Evolutionary conservation across 1,140 invertebrate genomes (phyloP).

Genomic region (Neodiprion pinetum): DNA sequence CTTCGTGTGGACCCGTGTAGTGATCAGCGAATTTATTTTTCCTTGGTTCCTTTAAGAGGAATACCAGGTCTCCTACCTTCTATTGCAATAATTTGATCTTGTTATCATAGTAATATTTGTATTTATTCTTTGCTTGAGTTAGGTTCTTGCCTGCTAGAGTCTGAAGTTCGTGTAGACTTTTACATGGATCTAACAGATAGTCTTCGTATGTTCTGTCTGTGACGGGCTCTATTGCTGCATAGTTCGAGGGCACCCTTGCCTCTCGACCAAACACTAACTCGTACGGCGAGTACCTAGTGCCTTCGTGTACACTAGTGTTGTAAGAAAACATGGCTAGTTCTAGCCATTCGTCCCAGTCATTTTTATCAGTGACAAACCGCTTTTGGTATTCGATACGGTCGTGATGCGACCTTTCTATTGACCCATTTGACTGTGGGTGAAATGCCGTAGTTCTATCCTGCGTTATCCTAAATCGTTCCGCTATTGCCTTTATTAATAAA

Average conservation of each 20-base stretch:
- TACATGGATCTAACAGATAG: neutral
- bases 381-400: conserved; percentile 35
- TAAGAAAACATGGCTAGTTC: no score
- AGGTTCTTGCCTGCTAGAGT: conserved; percentile 2
- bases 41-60: no score
- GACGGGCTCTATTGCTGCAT: conserved; percentile 15
- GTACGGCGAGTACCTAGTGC: conserved; percentile 33
- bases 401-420: conserved; percentile 40
- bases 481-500: no score
- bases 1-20: no score
- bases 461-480: no score
- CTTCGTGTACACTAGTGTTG: conserved; percentile 35
- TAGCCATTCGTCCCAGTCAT: no score
- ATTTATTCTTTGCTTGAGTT: conserved; percentile 3
- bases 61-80: conserved; percentile 19
- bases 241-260: neutral
- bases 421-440: conserved; percentile 16
- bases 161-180: neutral
- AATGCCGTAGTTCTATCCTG: neutral
- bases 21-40: no score
- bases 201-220: conserved; percentile 6
- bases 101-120: conserved; percentile 18
- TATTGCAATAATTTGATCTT: conserved; percentile 11
- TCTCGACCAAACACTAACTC: neutral
- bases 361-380: no score